Evolutionary conservation across 2,888 invertebrate species (phyloP).

Genomic region (Nycteola revayana): DNA sequence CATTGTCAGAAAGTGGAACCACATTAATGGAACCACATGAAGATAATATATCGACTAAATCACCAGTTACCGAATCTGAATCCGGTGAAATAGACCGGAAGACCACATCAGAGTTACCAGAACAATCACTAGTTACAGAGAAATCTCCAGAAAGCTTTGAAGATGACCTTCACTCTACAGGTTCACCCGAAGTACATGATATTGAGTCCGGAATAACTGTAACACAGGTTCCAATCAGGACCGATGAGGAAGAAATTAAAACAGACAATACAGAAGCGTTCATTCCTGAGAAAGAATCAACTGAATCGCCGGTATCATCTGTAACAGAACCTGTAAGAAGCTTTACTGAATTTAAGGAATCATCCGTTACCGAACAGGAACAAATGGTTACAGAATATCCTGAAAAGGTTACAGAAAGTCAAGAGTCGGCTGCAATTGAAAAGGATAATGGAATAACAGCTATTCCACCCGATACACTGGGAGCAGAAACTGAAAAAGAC

Average conservation of each 20-base stretch:
- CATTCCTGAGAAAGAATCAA: conserved; percentile 12
- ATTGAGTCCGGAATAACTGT: conserved; percentile 6
- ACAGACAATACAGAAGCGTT: conserved; percentile 6
- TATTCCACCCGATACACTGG: conserved; percentile 14
- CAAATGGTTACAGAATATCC: conserved; percentile 16
- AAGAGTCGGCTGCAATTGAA: conserved; percentile 9
- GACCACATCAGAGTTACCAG: conserved; percentile 7
- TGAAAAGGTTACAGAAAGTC: conserved; percentile 14
- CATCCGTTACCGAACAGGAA: conserved; percentile 14
- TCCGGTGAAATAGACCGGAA: conserved; percentile 3
- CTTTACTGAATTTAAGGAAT: conserved; percentile 22
- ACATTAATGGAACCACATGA: conserved; percentile 16
- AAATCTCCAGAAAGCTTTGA: conserved; percentile 3
- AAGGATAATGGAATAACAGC: conserved; percentile 10
- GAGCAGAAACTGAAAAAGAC: conserved; percentile 15
- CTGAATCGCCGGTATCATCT: conserved; percentile 11
- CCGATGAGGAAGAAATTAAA: conserved; percentile 7
- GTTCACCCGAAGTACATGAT: conserved; percentile 2
- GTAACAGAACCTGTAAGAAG: conserved; percentile 17
- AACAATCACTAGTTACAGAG: conserved; percentile 4
- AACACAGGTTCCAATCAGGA: conserved; percentile 4
- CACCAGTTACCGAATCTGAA: conserved; percentile 14
- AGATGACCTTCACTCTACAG: conserved; percentile 6
- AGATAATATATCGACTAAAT: conserved; percentile 5
- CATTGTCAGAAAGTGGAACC: conserved; percentile 5